Evolutionary conservation across 1,140 invertebrate genomes (phyloP).

Genomic region (Melipona quadrifasciata): DNA sequence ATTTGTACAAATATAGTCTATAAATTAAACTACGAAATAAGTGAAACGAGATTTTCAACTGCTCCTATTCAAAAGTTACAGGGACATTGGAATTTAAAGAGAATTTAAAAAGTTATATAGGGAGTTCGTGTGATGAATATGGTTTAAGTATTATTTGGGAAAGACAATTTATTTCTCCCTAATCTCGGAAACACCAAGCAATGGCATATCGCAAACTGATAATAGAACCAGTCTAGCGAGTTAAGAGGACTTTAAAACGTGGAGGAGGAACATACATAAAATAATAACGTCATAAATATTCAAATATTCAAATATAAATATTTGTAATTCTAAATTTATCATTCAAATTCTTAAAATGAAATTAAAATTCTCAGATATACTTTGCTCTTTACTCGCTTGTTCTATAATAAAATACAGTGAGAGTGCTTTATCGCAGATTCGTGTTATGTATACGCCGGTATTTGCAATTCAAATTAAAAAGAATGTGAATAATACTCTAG

Average conservation of each 20-base stretch:
- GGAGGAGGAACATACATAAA: background rate
- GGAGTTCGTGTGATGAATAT: background rate
- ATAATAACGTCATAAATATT: background rate
- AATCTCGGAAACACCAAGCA: background rate
- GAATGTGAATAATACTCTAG: background rate
- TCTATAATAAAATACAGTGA: background rate
- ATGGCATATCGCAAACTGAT: background rate
- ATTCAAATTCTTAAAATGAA: too few species aligned
- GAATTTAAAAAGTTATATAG: background rate
- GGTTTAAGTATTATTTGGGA: background rate
- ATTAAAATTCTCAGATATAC: background rate
- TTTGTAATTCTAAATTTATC: background rate
- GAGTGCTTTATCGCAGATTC: too few species aligned
- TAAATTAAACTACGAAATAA: background rate
- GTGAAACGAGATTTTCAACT: too few species aligned
- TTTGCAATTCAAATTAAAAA: conserved; percentile 14
- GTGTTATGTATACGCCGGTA: background rate
- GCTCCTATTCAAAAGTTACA: background rate
- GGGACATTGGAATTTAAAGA: too few species aligned
- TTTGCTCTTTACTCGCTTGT: background rate
- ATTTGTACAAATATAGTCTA: background rate
- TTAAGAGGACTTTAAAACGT: background rate
- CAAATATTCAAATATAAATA: too few species aligned
- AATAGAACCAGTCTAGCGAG: background rate
- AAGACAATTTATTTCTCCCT: background rate